phyloP scores from a whole-genome alignment of 2,888 invertebrate species.

The Gasteruption jaculator region DNA sequence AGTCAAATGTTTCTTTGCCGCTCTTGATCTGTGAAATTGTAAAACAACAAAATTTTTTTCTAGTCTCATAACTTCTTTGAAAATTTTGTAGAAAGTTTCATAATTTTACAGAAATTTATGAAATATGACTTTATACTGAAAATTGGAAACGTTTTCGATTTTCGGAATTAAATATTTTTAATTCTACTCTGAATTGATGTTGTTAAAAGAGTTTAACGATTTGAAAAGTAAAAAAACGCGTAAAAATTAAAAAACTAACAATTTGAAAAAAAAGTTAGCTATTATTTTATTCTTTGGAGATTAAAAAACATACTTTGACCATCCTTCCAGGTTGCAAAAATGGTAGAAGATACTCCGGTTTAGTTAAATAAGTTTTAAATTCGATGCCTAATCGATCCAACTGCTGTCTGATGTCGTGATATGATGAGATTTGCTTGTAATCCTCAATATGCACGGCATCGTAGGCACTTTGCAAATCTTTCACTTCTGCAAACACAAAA shows the following conservation, averaged over 20 bases:
- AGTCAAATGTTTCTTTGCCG: constrained; percentile 84
- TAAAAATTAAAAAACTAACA: constrained; percentile 10
- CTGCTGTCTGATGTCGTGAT: constrained; percentile 81
- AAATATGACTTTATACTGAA: too few species aligned
- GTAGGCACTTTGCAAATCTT: constrained; percentile 63
- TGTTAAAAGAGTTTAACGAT: too few species aligned
- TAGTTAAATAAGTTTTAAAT: constrained; percentile 75
- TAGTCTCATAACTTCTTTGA: too few species aligned
- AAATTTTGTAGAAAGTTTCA: too few species aligned
- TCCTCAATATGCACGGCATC: constrained; percentile 68
- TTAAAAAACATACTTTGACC: constrained; percentile 66
- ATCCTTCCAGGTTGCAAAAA: constrained; percentile 93
- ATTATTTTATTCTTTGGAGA: too few species aligned
- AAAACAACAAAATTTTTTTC: not conserved
- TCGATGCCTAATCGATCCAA: constrained; percentile 70
- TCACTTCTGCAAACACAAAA: constrained; percentile 57
- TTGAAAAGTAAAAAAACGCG: too few species aligned
- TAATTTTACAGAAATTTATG: too few species aligned
- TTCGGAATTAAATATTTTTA: too few species aligned
- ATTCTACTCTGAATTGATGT: too few species aligned
- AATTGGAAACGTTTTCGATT: too few species aligned
- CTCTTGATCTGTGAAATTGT: constrained; percentile 67
- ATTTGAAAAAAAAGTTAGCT: constrained; percentile 5
- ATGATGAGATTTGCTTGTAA: constrained; percentile 67
- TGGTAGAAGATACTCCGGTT: constrained; percentile 84